Evolutionary conservation across 2,113 vertebrate genomes (phyloP).

Genomic region (Cacatua alba): DNA sequence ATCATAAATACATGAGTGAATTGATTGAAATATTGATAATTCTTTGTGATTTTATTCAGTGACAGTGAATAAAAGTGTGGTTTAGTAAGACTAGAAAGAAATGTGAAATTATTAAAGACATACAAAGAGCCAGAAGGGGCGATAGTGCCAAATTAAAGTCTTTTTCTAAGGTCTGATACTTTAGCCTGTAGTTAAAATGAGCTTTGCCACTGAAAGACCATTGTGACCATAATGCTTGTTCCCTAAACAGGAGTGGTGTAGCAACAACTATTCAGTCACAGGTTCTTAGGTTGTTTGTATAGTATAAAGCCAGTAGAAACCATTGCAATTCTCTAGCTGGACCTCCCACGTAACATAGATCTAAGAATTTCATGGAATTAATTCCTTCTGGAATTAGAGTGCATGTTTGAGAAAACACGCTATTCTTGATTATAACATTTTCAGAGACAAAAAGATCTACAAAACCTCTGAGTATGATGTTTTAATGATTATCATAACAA

Average conservation of each 20-base stretch:
- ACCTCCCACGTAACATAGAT: conserved; percentile 48
- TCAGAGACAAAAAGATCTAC: not conserved
- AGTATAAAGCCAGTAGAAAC: conserved; percentile 51
- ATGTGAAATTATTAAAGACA: not conserved
- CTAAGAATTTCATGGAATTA: conserved; percentile 20
- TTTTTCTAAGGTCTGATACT: conserved; percentile 18
- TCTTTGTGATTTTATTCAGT: not conserved
- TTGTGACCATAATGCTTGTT: conserved; percentile 39
- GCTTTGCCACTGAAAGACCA: conserved; percentile 56
- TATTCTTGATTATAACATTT: not conserved
- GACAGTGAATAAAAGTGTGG: not conserved
- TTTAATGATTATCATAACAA: not conserved
- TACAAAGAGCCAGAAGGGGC: not conserved
- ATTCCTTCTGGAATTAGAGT: conserved; percentile 2
- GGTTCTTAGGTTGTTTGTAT: conserved; percentile 61
- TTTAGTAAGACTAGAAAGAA: conserved; percentile 6
- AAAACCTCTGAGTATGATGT: not conserved
- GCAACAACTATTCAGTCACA: conserved; percentile 50
- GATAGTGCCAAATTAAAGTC: conserved; percentile 11
- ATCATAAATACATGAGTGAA: not conserved
- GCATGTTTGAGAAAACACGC: not conserved
- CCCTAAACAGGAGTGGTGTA: conserved; percentile 26
- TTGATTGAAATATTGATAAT: not conserved
- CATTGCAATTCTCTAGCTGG: conserved; percentile 36
- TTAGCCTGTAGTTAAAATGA: conserved; percentile 45